Evolutionary conservation across 2,797 vertebrate genomes (phyloP).

Genomic region (Cuculus canorus): DNA sequence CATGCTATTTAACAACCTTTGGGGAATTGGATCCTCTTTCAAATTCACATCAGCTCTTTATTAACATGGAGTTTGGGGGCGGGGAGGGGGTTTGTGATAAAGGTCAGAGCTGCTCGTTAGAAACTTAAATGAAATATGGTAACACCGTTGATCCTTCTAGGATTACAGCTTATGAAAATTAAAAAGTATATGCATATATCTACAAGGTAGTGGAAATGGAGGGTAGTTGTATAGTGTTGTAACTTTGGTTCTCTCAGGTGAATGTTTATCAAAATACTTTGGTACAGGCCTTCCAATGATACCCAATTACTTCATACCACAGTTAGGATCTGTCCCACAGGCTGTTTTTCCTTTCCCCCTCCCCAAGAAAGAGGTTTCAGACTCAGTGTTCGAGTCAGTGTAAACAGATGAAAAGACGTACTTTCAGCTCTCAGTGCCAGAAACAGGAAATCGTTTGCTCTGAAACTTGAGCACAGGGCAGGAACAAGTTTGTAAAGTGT

Average conservation of each 20-base stretch:
- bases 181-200: constrained; percentile 2
- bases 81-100: constrained; percentile 29
- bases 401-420: neutral
- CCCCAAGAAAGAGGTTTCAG: neutral
- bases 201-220: neutral
- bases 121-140: constrained; percentile 55
- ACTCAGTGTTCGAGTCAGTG: neutral
- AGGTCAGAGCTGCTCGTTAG: constrained; percentile 75
- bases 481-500: neutral
- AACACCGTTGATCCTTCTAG: constrained; percentile 29
- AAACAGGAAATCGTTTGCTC: neutral
- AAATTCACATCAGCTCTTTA: constrained; percentile 53
- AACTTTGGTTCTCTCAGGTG: neutral
- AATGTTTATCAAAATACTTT: neutral
- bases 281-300: neutral
- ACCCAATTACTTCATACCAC: neutral
- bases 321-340: neutral
- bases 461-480: neutral
- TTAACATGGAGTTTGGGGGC: constrained; percentile 44
- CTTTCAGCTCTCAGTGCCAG: neutral
- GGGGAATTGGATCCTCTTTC: constrained; percentile 54
- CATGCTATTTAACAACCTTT: constrained; percentile 65
- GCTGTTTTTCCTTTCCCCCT: neutral
- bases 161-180: constrained; percentile 1
- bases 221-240: neutral